Conservation (phyloP, 2,113 vertebrate genomes). For the Ptychochromis oligacanthus region DNA sequence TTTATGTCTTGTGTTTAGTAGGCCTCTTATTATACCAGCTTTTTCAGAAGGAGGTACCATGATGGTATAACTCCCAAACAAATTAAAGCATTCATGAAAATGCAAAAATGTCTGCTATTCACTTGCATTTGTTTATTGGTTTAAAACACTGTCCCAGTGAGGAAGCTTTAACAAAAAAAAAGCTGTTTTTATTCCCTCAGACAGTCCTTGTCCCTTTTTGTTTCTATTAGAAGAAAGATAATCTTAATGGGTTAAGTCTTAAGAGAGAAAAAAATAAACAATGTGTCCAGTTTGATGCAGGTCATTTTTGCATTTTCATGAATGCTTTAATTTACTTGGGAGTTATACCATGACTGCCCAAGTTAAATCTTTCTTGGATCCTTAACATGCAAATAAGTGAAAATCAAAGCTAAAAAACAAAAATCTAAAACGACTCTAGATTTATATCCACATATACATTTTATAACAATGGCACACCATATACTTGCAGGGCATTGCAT, state of each 20-base stretch:
- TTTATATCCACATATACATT: background rate
- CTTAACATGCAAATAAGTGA: background rate
- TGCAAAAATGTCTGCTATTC: background rate
- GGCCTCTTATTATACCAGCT: constrained; percentile 4
- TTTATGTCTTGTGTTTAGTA: background rate
- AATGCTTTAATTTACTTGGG: constrained; percentile 1
- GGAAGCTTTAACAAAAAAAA: constrained; percentile 62
- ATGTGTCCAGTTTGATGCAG: constrained; percentile 26
- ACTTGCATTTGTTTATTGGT: constrained; percentile 61
- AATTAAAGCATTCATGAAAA: background rate
- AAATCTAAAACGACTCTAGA: background rate
- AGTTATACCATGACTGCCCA: background rate
- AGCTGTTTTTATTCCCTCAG: constrained; percentile 62
- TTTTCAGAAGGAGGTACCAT: constrained; percentile 31
- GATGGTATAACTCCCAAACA: background rate
- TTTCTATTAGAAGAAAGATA: constrained; percentile 62
- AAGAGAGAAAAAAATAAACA: constrained; percentile 27
- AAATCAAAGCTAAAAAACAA: no score
- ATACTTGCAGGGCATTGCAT: constrained; percentile 26
- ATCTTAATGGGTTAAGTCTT: constrained; percentile 66
- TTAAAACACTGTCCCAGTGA: constrained; percentile 62
- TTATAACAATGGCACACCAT: background rate
- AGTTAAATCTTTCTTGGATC: background rate
- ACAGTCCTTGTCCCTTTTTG: constrained; percentile 65
- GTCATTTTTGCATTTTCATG: constrained; percentile 36